A percentile compares a stretch with the other conserved stretches of the same genome.
These are phyloP conservation scores for Hoplostethus atlanticus DNA, from an alignment of 2,797 vertebrate genomes.

Conservation along the genomic window DNA sequence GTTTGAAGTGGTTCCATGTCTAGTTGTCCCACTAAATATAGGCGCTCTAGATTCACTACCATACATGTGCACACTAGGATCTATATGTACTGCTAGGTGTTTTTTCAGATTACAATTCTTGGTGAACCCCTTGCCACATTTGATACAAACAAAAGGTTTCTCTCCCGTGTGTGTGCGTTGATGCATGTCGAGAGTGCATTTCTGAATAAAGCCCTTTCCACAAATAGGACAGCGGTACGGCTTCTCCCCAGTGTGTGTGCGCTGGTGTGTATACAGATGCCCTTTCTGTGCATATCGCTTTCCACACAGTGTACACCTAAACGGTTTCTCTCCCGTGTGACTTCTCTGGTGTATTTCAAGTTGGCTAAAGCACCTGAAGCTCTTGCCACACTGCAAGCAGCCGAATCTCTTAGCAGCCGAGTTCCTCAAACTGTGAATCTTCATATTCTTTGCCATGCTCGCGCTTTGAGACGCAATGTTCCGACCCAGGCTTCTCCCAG, in stretches of 20 bases:
- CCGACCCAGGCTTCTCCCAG: conserved; percentile 50
- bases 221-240: conserved; percentile 84
- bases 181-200: conserved; percentile 87
- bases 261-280: conserved; percentile 86
- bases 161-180: conserved; percentile 86
- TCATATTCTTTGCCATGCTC: conserved; percentile 65
- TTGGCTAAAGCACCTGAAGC: conserved; percentile 85
- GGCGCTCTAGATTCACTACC: conserved; percentile 46
- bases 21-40: conserved; percentile 52
- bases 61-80: conserved; percentile 61
- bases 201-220: conserved; percentile 86
- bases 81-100: conserved; percentile 70
- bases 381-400: conserved; percentile 83
- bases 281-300: conserved; percentile 86
- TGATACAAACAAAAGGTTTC: conserved; percentile 82
- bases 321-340: conserved; percentile 87
- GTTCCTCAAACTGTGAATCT: conserved; percentile 70
- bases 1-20: conserved; percentile 56
- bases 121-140: conserved; percentile 82
- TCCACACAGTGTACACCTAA: conserved; percentile 82
- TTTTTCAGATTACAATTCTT: conserved; percentile 80
- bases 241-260: conserved; percentile 86
- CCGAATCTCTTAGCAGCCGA: conserved; percentile 76
- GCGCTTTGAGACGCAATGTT: conserved; percentile 56
- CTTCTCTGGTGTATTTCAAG: conserved; percentile 86